Evolutionary conservation across 2,797 vertebrate genomes (phyloP).

Genomic region (Amphiprion clarkii): DNA sequence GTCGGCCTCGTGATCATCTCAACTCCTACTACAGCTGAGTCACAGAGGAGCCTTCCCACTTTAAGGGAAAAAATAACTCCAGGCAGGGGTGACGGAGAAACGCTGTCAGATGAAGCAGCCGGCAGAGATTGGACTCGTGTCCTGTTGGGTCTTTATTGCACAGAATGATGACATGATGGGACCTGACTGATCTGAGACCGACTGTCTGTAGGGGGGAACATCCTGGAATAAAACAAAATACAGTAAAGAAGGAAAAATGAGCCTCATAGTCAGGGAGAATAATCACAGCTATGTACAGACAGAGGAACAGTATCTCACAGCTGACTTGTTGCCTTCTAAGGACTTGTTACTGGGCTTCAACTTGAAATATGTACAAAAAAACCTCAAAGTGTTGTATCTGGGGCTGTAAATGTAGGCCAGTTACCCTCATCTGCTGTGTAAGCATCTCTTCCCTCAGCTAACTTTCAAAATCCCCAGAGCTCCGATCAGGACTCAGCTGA

Average conservation of each 20-base stretch:
- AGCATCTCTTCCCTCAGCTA: not conserved
- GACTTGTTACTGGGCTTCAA: too few species aligned
- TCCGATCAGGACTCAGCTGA: not conserved
- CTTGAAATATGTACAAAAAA: too few species aligned
- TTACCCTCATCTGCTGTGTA: not conserved
- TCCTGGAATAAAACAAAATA: not conserved
- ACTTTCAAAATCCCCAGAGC: not conserved
- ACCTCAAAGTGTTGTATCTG: not conserved
- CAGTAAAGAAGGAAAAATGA: too few species aligned
- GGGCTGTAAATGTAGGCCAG: not conserved
- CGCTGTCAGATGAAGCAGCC: not conserved
- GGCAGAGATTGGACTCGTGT: not conserved
- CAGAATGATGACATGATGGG: not conserved
- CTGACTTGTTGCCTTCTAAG: too few species aligned
- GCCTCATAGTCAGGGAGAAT: too few species aligned
- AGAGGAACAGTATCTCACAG: too few species aligned
- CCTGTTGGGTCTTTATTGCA: not conserved
- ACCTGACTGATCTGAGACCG: not conserved
- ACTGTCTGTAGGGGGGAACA: not conserved
- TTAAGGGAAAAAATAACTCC: not conserved
- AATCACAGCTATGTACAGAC: too few species aligned
- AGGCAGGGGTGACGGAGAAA: not conserved
- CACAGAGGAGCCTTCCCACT: slow-evolving; percentile 22
- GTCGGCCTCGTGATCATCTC: slow-evolving; percentile 5
- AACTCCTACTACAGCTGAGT: slow-evolving; percentile 29